Evolutionary conservation across 2,888 invertebrate genomes (phyloP).

Genomic region (Blastobasis adustella): DNA sequence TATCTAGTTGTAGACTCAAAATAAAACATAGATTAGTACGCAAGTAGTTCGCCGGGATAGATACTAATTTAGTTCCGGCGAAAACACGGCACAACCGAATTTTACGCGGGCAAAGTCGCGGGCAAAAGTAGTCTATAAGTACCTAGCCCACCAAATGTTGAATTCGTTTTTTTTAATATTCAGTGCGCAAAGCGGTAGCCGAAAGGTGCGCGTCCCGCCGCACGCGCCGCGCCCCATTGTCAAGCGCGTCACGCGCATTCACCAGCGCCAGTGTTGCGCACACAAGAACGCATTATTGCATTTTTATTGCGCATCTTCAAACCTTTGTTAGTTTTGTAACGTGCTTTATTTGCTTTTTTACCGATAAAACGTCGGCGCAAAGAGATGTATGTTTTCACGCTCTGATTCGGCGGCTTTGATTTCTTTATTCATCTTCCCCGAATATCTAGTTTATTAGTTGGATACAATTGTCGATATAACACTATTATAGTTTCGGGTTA

Average conservation of each 20-base stretch:
- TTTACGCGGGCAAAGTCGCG: too few relatives aligned
- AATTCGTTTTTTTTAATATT: too few relatives aligned
- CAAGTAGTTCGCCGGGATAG: neutral
- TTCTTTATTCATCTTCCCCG: constrained; percentile 32
- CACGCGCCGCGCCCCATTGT: constrained; percentile 64
- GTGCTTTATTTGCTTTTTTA: constrained; percentile 59
- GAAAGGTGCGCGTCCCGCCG: constrained; percentile 49
- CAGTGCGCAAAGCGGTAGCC: constrained; percentile 7
- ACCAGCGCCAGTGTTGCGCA: constrained; percentile 39
- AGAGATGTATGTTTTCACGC: constrained; percentile 69
- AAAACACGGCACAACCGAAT: too few relatives aligned
- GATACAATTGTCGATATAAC: neutral
- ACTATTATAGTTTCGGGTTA: too few relatives aligned
- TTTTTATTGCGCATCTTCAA: constrained; percentile 72
- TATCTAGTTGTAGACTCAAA: constrained; percentile 1
- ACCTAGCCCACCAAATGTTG: too few relatives aligned
- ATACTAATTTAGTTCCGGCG: too few relatives aligned
- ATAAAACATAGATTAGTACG: constrained; percentile 7
- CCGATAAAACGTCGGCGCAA: constrained; percentile 43
- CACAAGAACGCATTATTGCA: constrained; percentile 60
- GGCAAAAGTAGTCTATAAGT: too few relatives aligned
- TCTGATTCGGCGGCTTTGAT: constrained; percentile 48
- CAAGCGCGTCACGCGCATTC: constrained; percentile 57
- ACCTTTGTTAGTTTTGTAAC: constrained; percentile 61
- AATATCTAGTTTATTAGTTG: neutral